A percentile compares a stretch with the other conserved stretches of the same genome.
These are phyloP conservation scores for Cephus rjabovi DNA, from an alignment of 2,888 invertebrate genomes.

Conservation along the genomic window DNA sequence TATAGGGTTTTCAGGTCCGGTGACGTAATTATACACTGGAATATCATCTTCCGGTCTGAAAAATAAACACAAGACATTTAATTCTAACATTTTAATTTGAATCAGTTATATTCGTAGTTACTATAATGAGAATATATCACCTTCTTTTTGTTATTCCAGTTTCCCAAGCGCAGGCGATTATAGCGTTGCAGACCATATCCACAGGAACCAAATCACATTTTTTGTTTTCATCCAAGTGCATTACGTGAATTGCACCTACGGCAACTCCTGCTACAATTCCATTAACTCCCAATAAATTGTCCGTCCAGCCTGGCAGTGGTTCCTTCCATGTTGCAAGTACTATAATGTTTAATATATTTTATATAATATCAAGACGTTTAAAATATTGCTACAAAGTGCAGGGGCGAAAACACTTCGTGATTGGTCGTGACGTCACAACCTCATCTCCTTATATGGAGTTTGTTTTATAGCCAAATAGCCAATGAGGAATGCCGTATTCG, in stretches of 20 bases:
- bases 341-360: conserved; percentile 26
- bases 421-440: too few species aligned
- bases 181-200: conserved; percentile 79
- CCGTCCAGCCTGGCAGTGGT: conserved; percentile 87
- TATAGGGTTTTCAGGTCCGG: conserved; percentile 7
- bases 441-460: too few species aligned
- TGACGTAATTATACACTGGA: conserved; percentile 25
- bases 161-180: conserved; percentile 79
- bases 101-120: not conserved
- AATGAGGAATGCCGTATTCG: too few species aligned
- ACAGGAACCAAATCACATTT: conserved; percentile 79
- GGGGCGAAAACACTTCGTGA: too few species aligned
- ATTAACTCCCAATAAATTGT: conserved; percentile 87
- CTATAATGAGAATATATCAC: not conserved
- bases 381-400: too few species aligned
- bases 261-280: conserved; percentile 81
- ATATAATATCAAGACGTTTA: not conserved
- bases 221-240: conserved; percentile 75
- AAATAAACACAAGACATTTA: not conserved
- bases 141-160: conserved; percentile 52
- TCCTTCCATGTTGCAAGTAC: conserved; percentile 62
- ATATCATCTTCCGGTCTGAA: conserved; percentile 18
- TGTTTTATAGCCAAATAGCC: too few species aligned
- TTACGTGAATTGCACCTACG: conserved; percentile 83
- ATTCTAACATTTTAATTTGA: not conserved